These are phyloP conservation scores for Chiroxiphia lanceolata DNA, from an alignment of 2,797 vertebrate species.

Conservation along the genomic window DNA sequence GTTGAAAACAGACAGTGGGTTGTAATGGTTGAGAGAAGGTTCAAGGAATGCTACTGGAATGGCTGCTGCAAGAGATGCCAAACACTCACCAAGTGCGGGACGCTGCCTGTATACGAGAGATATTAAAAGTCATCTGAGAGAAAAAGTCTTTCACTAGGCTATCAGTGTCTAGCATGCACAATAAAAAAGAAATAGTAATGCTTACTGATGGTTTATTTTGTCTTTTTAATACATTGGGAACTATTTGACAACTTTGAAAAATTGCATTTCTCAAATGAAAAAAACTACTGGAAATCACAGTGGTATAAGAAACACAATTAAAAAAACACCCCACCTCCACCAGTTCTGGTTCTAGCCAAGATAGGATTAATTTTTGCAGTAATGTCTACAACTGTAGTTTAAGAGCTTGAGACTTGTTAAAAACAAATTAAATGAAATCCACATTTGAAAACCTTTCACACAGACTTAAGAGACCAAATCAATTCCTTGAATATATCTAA, in stretches of 20 bases:
- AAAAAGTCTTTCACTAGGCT: neutral
- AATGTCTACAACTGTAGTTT: neutral
- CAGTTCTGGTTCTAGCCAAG: neutral
- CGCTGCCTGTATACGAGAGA: constrained; percentile 84
- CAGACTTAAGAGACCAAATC: neutral
- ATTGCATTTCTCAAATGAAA: neutral
- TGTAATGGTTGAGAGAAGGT: constrained; percentile 91
- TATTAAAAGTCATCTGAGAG: neutral
- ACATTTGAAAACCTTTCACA: neutral
- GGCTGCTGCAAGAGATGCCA: constrained; percentile 94
- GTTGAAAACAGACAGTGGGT: constrained; percentile 93
- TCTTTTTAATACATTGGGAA: neutral
- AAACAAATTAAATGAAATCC: neutral
- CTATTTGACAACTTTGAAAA: neutral
- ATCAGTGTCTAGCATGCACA: neutral
- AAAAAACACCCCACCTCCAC: neutral
- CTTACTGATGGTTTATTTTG: neutral
- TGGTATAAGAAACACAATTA: neutral
- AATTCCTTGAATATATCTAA: neutral
- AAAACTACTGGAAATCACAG: neutral
- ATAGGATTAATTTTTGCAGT: neutral
- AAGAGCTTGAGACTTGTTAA: neutral
- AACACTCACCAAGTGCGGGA: constrained; percentile 94
- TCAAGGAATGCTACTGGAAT: constrained; percentile 98
- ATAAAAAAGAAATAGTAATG: neutral